Conservation (phyloP, 2,888 invertebrate species). For the Ischnus inquisitorius region DNA sequence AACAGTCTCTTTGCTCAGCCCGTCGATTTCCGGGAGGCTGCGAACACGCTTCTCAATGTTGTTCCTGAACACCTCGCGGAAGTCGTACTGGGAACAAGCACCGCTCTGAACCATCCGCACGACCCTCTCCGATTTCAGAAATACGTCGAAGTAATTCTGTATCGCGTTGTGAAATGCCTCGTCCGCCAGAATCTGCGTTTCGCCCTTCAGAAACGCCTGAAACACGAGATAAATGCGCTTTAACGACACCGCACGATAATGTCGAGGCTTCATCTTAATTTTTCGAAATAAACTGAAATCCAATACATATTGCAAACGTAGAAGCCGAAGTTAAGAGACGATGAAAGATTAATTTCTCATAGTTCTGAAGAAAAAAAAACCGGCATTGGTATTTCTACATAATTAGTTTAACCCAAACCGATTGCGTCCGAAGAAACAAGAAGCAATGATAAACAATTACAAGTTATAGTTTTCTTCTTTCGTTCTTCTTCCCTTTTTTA, state of each 20-base stretch:
- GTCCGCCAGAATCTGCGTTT: constrained; percentile 99
- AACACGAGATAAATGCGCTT: neutral
- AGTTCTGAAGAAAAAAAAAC: too few species aligned
- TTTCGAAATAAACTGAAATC: too few species aligned
- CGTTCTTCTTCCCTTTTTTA: neutral
- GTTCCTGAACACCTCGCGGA: constrained; percentile 98
- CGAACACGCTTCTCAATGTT: constrained; percentile 99
- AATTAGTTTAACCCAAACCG: too few species aligned
- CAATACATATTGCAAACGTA: too few species aligned
- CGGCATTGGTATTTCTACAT: too few species aligned
- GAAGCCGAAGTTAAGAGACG: too few species aligned
- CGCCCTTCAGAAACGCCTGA: constrained; percentile 97
- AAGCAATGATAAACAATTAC: too few species aligned
- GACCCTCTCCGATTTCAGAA: constrained; percentile 98
- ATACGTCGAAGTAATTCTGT: constrained; percentile 97
- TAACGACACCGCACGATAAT: neutral
- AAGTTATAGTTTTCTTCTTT: too few species aligned
- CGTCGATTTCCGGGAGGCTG: constrained; percentile 99
- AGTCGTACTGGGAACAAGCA: constrained; percentile 99
- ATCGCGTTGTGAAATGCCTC: constrained; percentile 99
- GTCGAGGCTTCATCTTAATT: too few species aligned
- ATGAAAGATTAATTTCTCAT: too few species aligned
- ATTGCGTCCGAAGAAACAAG: too few species aligned
- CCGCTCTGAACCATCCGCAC: constrained; percentile 98
- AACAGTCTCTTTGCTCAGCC: constrained; percentile 99